These are phyloP conservation scores for Trichosurus vulpecula DNA, from an alignment of 2,797 vertebrate species.

Conservation along the genomic window DNA sequence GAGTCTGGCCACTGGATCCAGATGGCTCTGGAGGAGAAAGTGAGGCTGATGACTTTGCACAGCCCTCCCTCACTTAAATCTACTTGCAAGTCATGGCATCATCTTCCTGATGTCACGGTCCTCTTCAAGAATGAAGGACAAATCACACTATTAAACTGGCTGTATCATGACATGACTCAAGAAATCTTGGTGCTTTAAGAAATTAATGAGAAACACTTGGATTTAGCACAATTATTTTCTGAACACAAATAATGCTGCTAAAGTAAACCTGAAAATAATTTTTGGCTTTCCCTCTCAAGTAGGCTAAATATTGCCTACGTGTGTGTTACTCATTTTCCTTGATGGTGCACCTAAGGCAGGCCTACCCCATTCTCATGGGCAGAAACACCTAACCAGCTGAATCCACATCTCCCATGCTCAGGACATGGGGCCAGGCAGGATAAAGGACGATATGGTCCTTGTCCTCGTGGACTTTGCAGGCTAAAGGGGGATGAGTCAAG, in stretches of 20 bases:
- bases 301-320: not conserved
- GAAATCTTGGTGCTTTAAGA: not conserved
- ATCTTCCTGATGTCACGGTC: too few species aligned
- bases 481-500: not conserved
- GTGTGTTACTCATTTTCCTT: not conserved
- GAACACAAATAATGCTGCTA: not conserved
- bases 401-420: not conserved
- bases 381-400: not conserved
- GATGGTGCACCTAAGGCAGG: not conserved
- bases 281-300: not conserved
- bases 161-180: not conserved
- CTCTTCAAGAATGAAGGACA: too few species aligned
- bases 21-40: too few species aligned
- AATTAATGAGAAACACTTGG: not conserved
- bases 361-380: not conserved
- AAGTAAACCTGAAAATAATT: not conserved
- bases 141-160: not conserved
- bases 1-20: not conserved
- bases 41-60: too few species aligned
- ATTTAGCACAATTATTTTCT: not conserved
- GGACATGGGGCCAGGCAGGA: not conserved
- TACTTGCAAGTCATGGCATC: too few species aligned
- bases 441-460: not conserved
- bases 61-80: too few species aligned
- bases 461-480: not conserved